These are phyloP conservation scores for Acanthosepion lycidas DNA, from an alignment of 2,888 invertebrate species.

Conservation along the genomic window DNA sequence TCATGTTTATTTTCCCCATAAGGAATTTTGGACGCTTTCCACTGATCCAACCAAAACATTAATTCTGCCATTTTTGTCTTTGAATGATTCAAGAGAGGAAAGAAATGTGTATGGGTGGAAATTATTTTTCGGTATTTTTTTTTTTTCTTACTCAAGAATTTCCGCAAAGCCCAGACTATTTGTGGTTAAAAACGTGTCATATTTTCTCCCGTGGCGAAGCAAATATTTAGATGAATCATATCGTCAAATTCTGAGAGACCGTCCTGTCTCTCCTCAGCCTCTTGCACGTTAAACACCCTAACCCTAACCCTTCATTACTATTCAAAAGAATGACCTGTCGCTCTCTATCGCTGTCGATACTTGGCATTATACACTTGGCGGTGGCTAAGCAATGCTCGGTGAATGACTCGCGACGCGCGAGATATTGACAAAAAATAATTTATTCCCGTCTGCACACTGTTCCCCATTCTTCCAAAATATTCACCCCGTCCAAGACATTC, in stretches of 20 bases:
- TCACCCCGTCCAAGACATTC: background rate
- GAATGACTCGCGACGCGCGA: background rate
- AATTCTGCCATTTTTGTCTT: background rate
- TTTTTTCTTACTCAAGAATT: background rate
- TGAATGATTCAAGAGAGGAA: no score
- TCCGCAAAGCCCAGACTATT: background rate
- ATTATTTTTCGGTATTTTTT: background rate
- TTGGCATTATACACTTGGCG: background rate
- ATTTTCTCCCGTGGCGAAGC: background rate
- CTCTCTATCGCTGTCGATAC: background rate
- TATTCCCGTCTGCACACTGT: background rate
- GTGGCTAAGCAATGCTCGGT: background rate
- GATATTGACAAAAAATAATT: background rate
- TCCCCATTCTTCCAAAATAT: background rate
- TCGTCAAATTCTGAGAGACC: background rate
- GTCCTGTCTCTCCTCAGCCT: background rate
- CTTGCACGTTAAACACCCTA: background rate
- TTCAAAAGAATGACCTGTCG: conserved; percentile 6
- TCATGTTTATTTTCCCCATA: background rate
- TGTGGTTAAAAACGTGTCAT: background rate
- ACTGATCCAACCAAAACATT: background rate
- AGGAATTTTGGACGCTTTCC: background rate
- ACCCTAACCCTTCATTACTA: background rate
- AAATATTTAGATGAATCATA: conserved; percentile 33
- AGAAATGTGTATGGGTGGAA: background rate